Conservation (phyloP, 1,140 invertebrate genomes). For the Magallana angulata region DNA sequence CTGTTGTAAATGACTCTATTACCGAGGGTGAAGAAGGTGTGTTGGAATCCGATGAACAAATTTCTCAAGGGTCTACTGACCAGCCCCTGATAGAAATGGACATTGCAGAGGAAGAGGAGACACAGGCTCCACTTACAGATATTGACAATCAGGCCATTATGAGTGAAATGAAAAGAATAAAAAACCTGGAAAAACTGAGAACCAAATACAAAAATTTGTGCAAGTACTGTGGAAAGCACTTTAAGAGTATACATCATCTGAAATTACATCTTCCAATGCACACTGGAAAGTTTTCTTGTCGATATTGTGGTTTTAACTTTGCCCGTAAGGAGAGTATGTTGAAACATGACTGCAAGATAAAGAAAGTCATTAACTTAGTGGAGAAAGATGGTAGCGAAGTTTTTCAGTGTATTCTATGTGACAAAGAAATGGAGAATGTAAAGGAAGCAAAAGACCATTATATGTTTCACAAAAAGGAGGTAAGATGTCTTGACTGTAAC, state of each 20-base stretch:
- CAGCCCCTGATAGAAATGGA: slow-evolving; percentile 5
- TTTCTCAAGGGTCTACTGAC: neutral
- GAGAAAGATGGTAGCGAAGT: slow-evolving; percentile 42
- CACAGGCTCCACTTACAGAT: neutral
- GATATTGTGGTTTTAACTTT: slow-evolving; percentile 70
- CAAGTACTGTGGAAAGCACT: slow-evolving; percentile 68
- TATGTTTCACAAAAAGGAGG: slow-evolving; percentile 55
- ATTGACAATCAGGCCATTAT: neutral
- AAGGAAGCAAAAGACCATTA: slow-evolving; percentile 45
- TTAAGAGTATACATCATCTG: slow-evolving; percentile 65
- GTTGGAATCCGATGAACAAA: neutral
- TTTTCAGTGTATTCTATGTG: slow-evolving; percentile 34
- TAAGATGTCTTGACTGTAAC: slow-evolving; percentile 62
- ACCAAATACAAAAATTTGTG: slow-evolving; percentile 64
- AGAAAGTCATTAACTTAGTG: slow-evolving; percentile 46
- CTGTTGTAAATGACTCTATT: neutral
- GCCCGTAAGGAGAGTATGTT: slow-evolving; percentile 69
- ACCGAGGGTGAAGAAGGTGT: neutral
- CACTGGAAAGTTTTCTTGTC: slow-evolving; percentile 69
- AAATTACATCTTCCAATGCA: slow-evolving; percentile 70
- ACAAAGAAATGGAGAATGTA: slow-evolving; percentile 45
- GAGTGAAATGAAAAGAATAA: slow-evolving; percentile 26
- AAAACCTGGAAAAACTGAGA: neutral
- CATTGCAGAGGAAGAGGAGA: neutral
- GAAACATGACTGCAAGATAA: slow-evolving; percentile 68